Percentiles rank a stretch among this genome's conserved stretches.
Conservation (phyloP, 2,113 vertebrate genomes). For the Albula glossodonta region DNA sequence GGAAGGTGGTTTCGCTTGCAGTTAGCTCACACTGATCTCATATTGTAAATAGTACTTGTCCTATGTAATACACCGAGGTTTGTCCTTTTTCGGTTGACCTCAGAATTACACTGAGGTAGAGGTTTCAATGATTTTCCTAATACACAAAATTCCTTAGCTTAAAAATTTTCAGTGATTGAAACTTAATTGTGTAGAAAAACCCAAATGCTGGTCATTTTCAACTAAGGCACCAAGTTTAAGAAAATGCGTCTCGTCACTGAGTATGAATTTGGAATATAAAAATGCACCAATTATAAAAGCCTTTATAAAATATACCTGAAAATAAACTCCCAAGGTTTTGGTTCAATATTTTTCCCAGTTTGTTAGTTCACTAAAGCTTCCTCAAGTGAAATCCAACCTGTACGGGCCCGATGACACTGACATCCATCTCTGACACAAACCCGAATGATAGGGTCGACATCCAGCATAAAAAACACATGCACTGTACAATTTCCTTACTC, state of each 20-base stretch:
- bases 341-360: neutral
- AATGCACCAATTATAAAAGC: conserved; percentile 22
- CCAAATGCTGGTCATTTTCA: conserved; percentile 43
- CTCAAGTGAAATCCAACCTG: conserved; percentile 10
- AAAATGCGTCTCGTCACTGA: conserved; percentile 14
- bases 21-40: neutral
- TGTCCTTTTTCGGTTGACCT: neutral
- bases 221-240: conserved; percentile 53
- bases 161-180: neutral
- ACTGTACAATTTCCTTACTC: conserved; percentile 34
- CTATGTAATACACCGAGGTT: neutral
- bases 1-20: neutral
- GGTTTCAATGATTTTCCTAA: neutral
- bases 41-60: neutral
- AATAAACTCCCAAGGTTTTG: neutral
- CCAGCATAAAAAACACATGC: conserved; percentile 32
- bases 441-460: conserved; percentile 19
- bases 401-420: conserved; percentile 28
- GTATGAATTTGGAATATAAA: conserved; percentile 42
- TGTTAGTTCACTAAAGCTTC: neutral
- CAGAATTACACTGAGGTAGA: conserved; percentile 4
- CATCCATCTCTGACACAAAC: conserved; percentile 20
- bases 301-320: conserved; percentile 36
- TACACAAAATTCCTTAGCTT: neutral
- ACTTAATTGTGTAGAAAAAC: conserved; percentile 13